Base-by-base conservation (phyloP, 2,797 vertebrate genomes). In the Orientallactaga sibirica region DNA sequence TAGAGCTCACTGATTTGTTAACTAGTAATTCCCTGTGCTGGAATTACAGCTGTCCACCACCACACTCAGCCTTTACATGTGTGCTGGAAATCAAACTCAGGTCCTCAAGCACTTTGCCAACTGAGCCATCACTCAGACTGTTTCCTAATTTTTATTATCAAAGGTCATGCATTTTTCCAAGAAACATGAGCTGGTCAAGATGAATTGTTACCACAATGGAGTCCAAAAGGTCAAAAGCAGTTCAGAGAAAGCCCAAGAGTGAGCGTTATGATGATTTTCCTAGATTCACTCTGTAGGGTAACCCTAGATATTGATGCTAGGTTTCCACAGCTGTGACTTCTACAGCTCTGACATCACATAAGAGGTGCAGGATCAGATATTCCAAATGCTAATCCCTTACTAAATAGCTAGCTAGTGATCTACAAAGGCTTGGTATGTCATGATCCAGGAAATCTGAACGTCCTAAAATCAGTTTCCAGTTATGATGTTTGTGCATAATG, bases 141-240 rank as follows among this genome's bases (percentile, higher is more conserved):
- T 90, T 88, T 68, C 9, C 76, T 79, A 79, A 29, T 79, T 88
- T 95, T 67, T 67, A 33, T 89, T 93, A 76, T 82, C 41, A 19
- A 41, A 90, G 74, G 71, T 68, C 11, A 75, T 27, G 20, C 73
- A 41, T 75, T 83, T 92, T 67, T 89, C 58, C 27, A 75, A 67
- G 25, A 90, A 94, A 80, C 4, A 37, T 15, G 9, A 87, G 67
- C 25, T 81, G 41, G 8, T 64, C 43, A 87, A 89, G 43, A 67
- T 71, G 71, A 79, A 16, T 77, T 94, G 37, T 70, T 92, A 37
- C 14, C 27, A 78, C 74, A 41, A 24, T 41, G 12, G 62, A 43
- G 29, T 62, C 18, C 48, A 80, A 3, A 68, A 19, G 7, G 5
- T 24, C 43, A 7, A 64, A 84, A 52, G 48, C 68, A 0, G 12